Evolutionary conservation across 2,888 invertebrate genomes (phyloP), one percentile per base, ranked within the genome.

Genomic region (Lordiphosa andalusiaca): DNA sequence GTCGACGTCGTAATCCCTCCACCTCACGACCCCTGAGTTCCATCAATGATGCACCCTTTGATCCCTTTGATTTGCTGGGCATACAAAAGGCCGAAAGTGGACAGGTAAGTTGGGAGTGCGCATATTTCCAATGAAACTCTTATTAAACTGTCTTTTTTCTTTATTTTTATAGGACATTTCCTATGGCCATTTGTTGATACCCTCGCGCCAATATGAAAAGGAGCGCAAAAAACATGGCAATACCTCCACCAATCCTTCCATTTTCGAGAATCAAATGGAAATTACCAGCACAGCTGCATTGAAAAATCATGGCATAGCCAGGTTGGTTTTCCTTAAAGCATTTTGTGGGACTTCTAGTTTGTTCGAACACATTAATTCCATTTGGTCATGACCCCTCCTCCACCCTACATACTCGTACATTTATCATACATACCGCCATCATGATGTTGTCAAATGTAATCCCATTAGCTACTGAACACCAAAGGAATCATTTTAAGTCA

Each of bases 31-130:
- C 96, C 7, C 89, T 96, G 52, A 97, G 96, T 50, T 92, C 95
- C 21, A 94, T 94, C 53, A 95, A 93, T 88, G 98, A 98, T 89
- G 92, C 92, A 38, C 92, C 93, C 25, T 90, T 94, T 64, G 96
- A 97, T 91, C 95, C 96, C 33, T 95, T 96, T 89, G 94, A 95
- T 87, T 92, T 96, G 37, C 90, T 97, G 59, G 96, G 97, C 35
- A 92, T 96, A 61, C 95, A 96, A 86, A 89, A 92, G 86, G 93
- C 93, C 65, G 93, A 94, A 88, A 95, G 95, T 89, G 96, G 96
- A 53, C 96, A 96, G 93, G 96, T 97, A 89, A 92, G 62, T 25
- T 25, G 25, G 7, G 7, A 6, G 3, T n/a, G n/a, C 6, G 53
- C 4, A 1, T 0, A 6, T 38, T 3, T 10, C 3, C 2, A 19